phyloP scores from a whole-genome alignment of 2,113 vertebrate species.

The Motacilla alba region DNA sequence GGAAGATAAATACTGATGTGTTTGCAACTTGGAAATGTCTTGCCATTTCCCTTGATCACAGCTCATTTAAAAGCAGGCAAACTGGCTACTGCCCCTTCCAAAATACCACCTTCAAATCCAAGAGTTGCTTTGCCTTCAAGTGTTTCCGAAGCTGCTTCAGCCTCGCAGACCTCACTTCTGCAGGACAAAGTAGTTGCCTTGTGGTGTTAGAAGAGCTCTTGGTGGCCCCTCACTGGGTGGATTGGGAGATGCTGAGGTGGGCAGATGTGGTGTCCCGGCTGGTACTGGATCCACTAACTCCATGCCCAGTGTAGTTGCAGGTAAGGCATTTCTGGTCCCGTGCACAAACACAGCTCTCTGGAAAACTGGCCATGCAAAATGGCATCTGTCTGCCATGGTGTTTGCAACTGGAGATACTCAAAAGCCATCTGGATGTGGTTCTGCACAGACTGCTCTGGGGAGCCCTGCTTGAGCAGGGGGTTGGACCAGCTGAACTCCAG shows the following conservation, averaged over 20 bases:
- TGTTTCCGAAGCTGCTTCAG: neutral
- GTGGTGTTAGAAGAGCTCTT: neutral
- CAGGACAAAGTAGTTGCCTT: neutral
- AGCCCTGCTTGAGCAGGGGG: neutral
- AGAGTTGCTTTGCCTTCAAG: neutral
- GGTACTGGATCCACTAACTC: neutral
- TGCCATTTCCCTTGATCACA: neutral
- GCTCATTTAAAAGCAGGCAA: neutral
- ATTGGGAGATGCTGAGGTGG: rapidly evolving
- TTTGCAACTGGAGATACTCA: neutral
- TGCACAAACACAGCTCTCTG: neutral
- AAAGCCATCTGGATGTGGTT: rapidly evolving
- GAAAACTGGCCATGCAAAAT: neutral
- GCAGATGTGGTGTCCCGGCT: neutral
- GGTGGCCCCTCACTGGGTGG: neutral
- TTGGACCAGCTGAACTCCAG: neutral
- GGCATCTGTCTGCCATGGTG: neutral
- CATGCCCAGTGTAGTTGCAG: neutral
- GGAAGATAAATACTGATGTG: neutral
- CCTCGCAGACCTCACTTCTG: rapidly evolving
- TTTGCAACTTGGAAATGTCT: neutral
- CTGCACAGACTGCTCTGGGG: neutral
- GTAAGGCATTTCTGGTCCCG: neutral
- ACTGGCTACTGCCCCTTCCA: neutral
- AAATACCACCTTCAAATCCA: neutral